Percentiles rank a stretch among this genome's conserved stretches.
phyloP scores from a whole-genome alignment of 1,140 invertebrate genomes.

The Formica exsecta region DNA sequence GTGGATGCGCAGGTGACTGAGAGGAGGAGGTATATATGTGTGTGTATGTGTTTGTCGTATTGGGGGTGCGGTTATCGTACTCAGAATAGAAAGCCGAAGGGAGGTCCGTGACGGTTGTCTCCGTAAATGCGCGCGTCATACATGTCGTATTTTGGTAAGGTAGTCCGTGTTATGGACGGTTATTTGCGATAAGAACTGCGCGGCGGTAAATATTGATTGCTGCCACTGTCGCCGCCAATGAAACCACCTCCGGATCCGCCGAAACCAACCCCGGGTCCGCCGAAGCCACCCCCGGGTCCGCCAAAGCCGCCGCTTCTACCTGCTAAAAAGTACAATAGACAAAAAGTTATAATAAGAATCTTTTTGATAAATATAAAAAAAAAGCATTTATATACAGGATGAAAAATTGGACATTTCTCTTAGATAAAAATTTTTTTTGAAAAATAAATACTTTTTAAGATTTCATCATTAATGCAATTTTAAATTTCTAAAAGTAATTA shows the following conservation, averaged over 20 bases:
- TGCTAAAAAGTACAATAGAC: conserved; percentile 66
- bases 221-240: conserved; percentile 64
- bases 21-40: not conserved
- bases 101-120: conserved; percentile 70
- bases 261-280: conserved; percentile 63
- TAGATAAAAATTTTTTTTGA: not conserved
- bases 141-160: conserved; percentile 56
- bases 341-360: not conserved
- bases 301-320: conserved; percentile 74
- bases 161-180: conserved; percentile 58
- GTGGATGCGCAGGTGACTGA: conserved; percentile 63
- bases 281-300: conserved; percentile 63
- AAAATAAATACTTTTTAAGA: too few species aligned
- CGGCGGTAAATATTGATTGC: conserved; percentile 84
- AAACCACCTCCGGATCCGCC: conserved; percentile 45
- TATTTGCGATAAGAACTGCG: conserved; percentile 81
- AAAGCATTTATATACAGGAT: not conserved
- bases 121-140: conserved; percentile 38
- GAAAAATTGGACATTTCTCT: not conserved
- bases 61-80: conserved; percentile 27
- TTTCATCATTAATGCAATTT: not conserved
- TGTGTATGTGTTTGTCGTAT: not conserved
- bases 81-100: conserved; percentile 55
- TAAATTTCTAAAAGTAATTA: not conserved
- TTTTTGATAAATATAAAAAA: not conserved